Conservation (phyloP, 2,888 invertebrate genomes). For the Opisthograptis luteolata region DNA sequence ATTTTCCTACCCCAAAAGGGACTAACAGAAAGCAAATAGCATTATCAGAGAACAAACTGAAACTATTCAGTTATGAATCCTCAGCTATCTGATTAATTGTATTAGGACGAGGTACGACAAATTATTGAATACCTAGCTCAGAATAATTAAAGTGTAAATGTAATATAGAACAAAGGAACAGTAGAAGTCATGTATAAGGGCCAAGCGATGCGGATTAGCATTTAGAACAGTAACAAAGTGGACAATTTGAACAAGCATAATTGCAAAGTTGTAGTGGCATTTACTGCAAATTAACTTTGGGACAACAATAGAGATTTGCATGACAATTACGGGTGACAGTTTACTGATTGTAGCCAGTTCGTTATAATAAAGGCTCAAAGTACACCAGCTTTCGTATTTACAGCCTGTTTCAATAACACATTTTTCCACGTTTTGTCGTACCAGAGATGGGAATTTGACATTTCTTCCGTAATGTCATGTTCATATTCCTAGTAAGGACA, state of each 20-base stretch:
- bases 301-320: conserved; percentile 62
- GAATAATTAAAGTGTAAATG: conserved; percentile 7
- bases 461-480: too few relatives aligned
- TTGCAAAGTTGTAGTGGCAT: conserved; percentile 42
- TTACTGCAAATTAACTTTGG: conserved; percentile 62
- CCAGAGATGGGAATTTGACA: too few relatives aligned
- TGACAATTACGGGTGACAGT: conserved; percentile 57
- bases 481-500: too few relatives aligned
- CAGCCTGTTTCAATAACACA: too few relatives aligned
- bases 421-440: too few relatives aligned
- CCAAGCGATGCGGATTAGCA: conserved; percentile 4
- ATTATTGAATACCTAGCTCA: too few relatives aligned
- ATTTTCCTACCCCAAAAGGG: background rate
- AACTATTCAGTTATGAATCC: conserved; percentile 8
- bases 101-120: conserved; percentile 4
- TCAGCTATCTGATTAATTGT: conserved; percentile 10
- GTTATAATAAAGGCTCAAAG: conserved; percentile 41
- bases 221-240: conserved; percentile 41
- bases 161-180: conserved; percentile 14
- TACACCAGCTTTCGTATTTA: conserved; percentile 14
- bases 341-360: conserved; percentile 52
- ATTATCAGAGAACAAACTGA: background rate
- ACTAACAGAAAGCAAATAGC: background rate
- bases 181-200: conserved; percentile 7
- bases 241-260: conserved; percentile 52